Evolutionary conservation across 2,113 vertebrate species (phyloP), one percentile per base, ranked within the genome.

Genomic region (Anoplopoma fimbria): DNA sequence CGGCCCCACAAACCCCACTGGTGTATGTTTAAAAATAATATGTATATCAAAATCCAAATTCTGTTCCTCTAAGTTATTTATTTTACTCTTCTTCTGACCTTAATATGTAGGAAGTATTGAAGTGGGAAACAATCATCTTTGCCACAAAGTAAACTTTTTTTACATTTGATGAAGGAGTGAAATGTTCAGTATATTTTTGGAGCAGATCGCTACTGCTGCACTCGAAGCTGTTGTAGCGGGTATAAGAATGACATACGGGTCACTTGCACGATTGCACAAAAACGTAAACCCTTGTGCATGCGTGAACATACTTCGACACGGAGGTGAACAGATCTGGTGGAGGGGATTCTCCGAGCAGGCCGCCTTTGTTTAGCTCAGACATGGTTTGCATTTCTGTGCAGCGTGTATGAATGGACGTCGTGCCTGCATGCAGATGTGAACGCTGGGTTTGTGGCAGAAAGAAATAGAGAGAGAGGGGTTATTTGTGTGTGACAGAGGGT

Each of bases 401-500:
- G 1, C 14, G 68, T 72, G 51, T 68, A 29, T 72, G 38, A 81
- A 75, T 77, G 70, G 36, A 8, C 25, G 58, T 25, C 4, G n/a
- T 57, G 25, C 38, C 33, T 68, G 19, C 71, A 51, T 65, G 63
- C 64, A 86, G 69, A 85, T 69, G 77, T 83, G 64, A 82, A 82
- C 40, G 51, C 67, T 60, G 62, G 36, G 69, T 69, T 68, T 83
- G 82, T 80, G 65, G 55, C 45, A 61, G 67, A 75, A 33, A 79
- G 57, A 77, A 25, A 79, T 31, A 45, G 29, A 81, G 74, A 67
- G 68, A 69, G 82, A 63, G 79, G 60, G 77, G 71, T 80, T 87
- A 78, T 89, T 85, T 81, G 92, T 84, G 87, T 85, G 76, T 91
- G 91, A 92, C 89, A 93, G 85, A 91, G 83, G 65, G 55, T 15